Percentiles rank a stretch among this genome's conserved stretches.
Evolutionary conservation across 2,797 vertebrate genomes (phyloP).

Genomic region (Chelon auratus): DNA sequence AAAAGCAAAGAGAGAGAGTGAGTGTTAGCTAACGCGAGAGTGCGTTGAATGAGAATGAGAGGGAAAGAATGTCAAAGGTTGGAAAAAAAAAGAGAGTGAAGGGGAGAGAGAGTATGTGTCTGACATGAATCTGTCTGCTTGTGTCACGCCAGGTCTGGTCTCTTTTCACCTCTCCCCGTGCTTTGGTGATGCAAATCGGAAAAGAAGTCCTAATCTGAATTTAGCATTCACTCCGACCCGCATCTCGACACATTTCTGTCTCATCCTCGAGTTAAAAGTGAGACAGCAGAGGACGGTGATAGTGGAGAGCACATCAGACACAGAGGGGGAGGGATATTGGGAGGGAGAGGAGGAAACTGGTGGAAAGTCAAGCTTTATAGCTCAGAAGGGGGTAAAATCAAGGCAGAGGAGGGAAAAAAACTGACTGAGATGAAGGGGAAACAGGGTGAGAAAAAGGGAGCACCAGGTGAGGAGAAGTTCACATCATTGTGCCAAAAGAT

Average conservation of each 20-base stretch:
- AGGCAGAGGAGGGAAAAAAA: conserved; percentile 2
- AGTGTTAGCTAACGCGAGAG: conserved; percentile 29
- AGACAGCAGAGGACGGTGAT: conserved; percentile 37
- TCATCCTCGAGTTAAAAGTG: conserved; percentile 42
- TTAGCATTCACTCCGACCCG: conserved; percentile 50
- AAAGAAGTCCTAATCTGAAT: conserved; percentile 59
- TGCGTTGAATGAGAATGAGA: conserved; percentile 51
- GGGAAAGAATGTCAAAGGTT: conserved; percentile 34
- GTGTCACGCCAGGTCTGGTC: conserved; percentile 44
- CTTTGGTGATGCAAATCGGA: conserved; percentile 47
- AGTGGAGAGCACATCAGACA: conserved; percentile 30
- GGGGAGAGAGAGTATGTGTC: conserved; percentile 40
- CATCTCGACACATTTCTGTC: conserved; percentile 45
- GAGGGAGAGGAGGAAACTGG: conserved; percentile 20
- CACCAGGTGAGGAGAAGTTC: conserved; percentile 29
- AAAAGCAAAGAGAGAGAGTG: conserved; percentile 23
- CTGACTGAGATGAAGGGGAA: conserved; percentile 9
- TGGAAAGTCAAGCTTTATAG: conserved; percentile 39
- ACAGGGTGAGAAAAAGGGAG: background rate
- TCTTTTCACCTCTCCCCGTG: conserved; percentile 56
- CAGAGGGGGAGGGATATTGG: conserved; percentile 10
- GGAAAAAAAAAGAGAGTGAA: conserved; percentile 15
- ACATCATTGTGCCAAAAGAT: conserved; percentile 24
- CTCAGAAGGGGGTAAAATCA: conserved; percentile 38
- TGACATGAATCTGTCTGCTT: conserved; percentile 63